A percentile compares a stretch with the other conserved stretches of the same genome.
Conservation (phyloP, 2,113 vertebrate genomes). For the Carassius carassius region DNA sequence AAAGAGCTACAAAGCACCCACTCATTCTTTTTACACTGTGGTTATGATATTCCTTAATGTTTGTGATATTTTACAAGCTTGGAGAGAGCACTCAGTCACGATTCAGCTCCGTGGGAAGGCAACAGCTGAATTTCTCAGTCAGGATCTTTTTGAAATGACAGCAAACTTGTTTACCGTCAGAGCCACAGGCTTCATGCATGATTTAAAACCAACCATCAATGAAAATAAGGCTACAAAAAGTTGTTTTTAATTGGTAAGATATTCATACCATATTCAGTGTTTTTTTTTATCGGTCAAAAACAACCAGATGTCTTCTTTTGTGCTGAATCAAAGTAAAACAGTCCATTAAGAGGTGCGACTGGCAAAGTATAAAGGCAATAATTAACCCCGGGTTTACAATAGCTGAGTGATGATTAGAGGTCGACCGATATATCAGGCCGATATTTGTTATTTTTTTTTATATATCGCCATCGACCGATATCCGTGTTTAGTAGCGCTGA, state of each 20-base stretch:
- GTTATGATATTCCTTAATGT: conserved; percentile 1
- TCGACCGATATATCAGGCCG: no score
- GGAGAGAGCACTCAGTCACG: background rate
- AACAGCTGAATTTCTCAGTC: background rate
- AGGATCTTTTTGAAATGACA: conserved; percentile 1
- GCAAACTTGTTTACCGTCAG: conserved; percentile 1
- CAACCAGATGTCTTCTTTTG: background rate
- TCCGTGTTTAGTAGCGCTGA: no score
- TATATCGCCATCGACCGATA: no score
- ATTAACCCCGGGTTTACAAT: conserved; percentile 16
- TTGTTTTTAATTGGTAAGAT: background rate
- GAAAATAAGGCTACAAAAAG: background rate
- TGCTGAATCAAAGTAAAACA: background rate
- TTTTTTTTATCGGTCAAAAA: background rate
- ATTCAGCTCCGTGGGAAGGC: background rate
- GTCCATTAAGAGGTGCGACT: background rate
- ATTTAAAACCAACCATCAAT: background rate
- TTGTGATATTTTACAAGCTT: conserved; percentile 10
- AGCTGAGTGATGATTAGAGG: conserved; percentile 15
- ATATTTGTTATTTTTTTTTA: no score
- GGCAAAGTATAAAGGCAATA: conserved; percentile 7
- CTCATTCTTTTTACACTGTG: conserved; percentile 6
- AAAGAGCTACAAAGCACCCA: background rate
- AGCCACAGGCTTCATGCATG: background rate
- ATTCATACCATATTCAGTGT: background rate